Evolutionary conservation across 2,113 vertebrate genomes (phyloP), one percentile per base, ranked within the genome.

Genomic region (Semnornis frantzii): DNA sequence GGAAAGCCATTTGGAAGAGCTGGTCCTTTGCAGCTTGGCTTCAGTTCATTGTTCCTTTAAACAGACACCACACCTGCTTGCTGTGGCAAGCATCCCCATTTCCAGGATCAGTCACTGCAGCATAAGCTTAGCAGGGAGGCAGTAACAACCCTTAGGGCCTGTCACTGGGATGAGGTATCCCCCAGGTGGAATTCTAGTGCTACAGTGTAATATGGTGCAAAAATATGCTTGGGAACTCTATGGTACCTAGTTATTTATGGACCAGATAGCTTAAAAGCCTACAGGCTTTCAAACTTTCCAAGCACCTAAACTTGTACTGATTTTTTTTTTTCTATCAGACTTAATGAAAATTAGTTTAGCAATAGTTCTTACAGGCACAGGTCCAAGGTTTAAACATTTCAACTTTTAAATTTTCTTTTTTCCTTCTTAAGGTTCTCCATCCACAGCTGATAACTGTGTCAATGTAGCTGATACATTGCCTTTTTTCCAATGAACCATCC

Each of bases 1-100:
- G 60, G 60, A 48, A 82, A 44, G 7, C 19, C 50, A 9, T 15
- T 15, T 0, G 2, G n/a, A n/a, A 76, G 9, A 4, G 33, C 33
- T 11, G 9, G 25, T 46, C 9, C 31, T 60, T 48, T 5, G 34
- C 7, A 0, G 3, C 3, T 30, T 2, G 5, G 3, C 28, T 82
- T 24, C 57, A 9, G 54, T 34, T 62, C 79, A 15, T 16, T 33
- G 8, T 28, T 33, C 30, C 55, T 20, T 59, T 27, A 34, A 23
- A 10, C 30, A 1, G 21, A 28, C 54, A n/a, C 19, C 52, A 18
- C 19, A 44, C 10, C 54, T n/a, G 55, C 75, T 37, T 2, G 0
- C 10, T 7, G 39, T 3, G n/a, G 24, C 15, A 46, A 3, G 30
- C 27, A 6, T 4, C 28, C 25, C 25, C 10, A 2, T 6, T 15